These are phyloP conservation scores for Erythrocercus mccallii DNA, from an alignment of 2,113 vertebrate species.

Conservation along the genomic window DNA sequence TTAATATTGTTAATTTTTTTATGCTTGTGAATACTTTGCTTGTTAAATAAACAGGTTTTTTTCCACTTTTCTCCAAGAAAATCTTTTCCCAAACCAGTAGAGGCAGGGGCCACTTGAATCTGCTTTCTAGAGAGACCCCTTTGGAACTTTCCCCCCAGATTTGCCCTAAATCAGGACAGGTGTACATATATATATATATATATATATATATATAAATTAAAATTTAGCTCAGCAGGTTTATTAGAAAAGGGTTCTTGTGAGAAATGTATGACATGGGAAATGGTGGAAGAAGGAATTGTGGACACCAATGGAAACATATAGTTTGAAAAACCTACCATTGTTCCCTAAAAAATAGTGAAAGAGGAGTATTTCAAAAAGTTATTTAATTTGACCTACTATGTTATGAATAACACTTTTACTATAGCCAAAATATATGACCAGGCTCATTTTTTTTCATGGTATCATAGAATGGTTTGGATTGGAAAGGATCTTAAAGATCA, in stretches of 20 bases:
- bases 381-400: neutral
- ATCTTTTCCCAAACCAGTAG: neutral
- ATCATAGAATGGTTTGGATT: neutral
- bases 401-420: neutral
- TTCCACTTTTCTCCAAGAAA: neutral
- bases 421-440: neutral
- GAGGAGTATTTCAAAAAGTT: neutral
- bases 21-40: neutral
- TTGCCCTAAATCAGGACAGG: neutral
- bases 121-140: neutral
- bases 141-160: neutral
- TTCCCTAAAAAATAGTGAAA: neutral
- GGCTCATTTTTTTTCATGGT: neutral
- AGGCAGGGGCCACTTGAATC: neutral
- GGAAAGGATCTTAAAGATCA: neutral
- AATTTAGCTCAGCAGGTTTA: neutral
- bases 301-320: neutral
- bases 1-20: neutral
- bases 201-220: neutral
- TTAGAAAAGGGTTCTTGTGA: neutral
- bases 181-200: neutral
- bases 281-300: neutral
- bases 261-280: neutral
- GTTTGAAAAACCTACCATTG: neutral
- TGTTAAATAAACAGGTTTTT: neutral